phyloP scores from a whole-genome alignment of 1,140 invertebrate species.

The Ips typographus region DNA sequence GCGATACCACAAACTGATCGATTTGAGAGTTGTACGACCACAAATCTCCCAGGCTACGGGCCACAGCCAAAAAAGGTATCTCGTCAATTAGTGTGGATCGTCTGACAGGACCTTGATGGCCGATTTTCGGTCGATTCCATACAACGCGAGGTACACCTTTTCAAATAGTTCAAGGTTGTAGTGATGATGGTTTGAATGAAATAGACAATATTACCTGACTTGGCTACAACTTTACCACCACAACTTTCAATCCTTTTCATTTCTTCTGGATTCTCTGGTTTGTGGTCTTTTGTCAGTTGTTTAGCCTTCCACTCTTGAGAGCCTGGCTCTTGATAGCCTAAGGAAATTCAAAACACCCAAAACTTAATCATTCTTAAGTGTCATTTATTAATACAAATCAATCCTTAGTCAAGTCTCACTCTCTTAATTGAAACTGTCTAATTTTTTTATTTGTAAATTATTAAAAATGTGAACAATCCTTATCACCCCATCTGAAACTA shows the following conservation, averaged over 20 bases:
- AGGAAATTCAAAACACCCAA: slow-evolving; percentile 4
- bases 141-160: slow-evolving; percentile 87
- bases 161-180: neutral
- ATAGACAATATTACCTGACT: slow-evolving; percentile 61
- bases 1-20: slow-evolving; percentile 94
- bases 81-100: slow-evolving; percentile 87
- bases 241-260: slow-evolving; percentile 81
- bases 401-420: no score
- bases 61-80: slow-evolving; percentile 95
- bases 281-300: slow-evolving; percentile 88
- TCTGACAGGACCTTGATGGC: slow-evolving; percentile 76
- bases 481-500: no score
- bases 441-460: no score
- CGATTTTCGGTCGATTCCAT: slow-evolving; percentile 88
- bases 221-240: slow-evolving; percentile 85
- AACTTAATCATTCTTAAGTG: no score
- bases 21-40: slow-evolving; percentile 94
- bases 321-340: slow-evolving; percentile 49
- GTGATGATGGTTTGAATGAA: no score
- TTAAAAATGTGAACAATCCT: no score
- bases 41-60: slow-evolving; percentile 90
- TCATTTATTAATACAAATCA: no score
- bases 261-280: slow-evolving; percentile 89
- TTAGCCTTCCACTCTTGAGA: slow-evolving; percentile 74
- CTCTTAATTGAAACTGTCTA: no score